Conservation (phyloP, 1,140 invertebrate species). For the Olivierus martensii region DNA sequence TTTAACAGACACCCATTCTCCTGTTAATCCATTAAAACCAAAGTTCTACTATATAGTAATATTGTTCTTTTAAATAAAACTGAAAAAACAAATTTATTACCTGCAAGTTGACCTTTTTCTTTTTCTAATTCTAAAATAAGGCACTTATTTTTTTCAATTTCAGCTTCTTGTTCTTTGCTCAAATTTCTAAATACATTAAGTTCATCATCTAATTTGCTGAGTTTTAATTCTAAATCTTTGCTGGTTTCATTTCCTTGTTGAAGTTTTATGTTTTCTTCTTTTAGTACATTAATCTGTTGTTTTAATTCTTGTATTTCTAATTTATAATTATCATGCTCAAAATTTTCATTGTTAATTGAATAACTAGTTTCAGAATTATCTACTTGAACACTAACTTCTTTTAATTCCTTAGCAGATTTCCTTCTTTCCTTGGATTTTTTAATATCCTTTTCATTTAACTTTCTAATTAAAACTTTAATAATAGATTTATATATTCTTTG, state of each 20-base stretch:
- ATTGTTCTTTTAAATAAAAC: no score
- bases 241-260: not conserved
- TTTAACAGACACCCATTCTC: no score
- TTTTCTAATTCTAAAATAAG: conserved; percentile 31
- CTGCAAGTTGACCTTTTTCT: conserved; percentile 32
- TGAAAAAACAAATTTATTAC: conserved; percentile 17
- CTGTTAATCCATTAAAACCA: no score
- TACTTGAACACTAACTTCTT: no score
- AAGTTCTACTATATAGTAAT: no score
- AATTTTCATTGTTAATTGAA: conserved; percentile 22
- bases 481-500: conserved; percentile 20
- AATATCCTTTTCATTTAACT: conserved; percentile 22
- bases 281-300: not conserved
- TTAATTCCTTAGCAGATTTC: no score
- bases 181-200: conserved; percentile 1
- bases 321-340: conserved; percentile 19
- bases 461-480: conserved; percentile 25
- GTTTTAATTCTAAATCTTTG: conserved; percentile 3
- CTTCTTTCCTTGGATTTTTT: conserved; percentile 20
- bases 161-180: conserved; percentile 12
- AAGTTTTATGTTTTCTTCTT: not conserved
- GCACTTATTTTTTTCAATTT: conserved; percentile 21
- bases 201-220: conserved; percentile 13
- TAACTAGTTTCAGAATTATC: no score
- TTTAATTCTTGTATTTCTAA: not conserved